Evolutionary conservation across 2,797 vertebrate species (phyloP), one percentile per base, ranked within the genome.

Genomic region (Luscinia megarhynchos): DNA sequence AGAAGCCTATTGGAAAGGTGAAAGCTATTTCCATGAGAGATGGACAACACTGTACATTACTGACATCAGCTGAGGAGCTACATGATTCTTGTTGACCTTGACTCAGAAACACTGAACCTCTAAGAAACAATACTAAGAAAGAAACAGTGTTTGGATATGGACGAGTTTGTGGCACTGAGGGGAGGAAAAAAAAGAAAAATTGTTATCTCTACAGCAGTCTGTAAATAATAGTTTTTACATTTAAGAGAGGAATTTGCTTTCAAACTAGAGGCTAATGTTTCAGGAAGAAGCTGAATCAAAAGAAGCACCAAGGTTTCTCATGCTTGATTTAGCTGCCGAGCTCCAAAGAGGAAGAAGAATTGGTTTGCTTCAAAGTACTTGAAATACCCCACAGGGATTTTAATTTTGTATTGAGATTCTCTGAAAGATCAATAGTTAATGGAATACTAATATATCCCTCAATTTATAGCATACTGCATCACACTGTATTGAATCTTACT

Each of bases 381-480:
- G 83, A 93, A 96, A 82, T 34, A 87, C 67, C 82, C 94, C 2
- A 3, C 12, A 82, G 85, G 74, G 74, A 94, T 87, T 96, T 95
- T 90, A 57, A 94, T 96, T 96, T 94, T 91, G 61, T 88, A 88
- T 51, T 94, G 73, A 76, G 76, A 91, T 88, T 94, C 67, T 94
- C 83, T 67, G 36, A 84, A 92, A 90, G 87, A 92, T 92, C 92
- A 93, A 86, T 94, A 90, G 89, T 92, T 95, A 93, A 96, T 70
- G 63, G 53, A 96, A 94, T 36, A 72, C 55, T 63, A 82, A 59
- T 70, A 84, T 67, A 91, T 34, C 24, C 40, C 45, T 91, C 79
- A 87, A 78, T 92, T 96, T 84, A 92, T 23, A 76, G 77, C 53
- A 86, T 38, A 90, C 23, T 81, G 29, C 26, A 93, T 94, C 69